phyloP scores from a whole-genome alignment of 2,888 invertebrate genomes.

The Griposia aprilina region DNA sequence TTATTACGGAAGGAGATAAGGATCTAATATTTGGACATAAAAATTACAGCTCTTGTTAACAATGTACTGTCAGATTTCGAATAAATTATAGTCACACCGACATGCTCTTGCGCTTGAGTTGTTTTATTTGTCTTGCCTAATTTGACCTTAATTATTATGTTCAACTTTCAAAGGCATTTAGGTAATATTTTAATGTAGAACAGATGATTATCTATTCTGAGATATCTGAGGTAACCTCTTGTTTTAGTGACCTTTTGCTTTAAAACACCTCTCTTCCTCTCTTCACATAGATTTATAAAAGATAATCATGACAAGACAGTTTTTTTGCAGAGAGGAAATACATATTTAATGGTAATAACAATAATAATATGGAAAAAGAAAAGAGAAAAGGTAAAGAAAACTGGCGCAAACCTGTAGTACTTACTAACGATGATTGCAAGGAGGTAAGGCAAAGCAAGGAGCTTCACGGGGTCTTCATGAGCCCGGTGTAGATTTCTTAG shows the following conservation, averaged over 20 bases:
- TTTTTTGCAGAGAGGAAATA: too few relatives aligned
- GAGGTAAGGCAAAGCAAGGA: too few relatives aligned
- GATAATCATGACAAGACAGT: too few relatives aligned
- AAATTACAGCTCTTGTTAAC: conserved; percentile 60
- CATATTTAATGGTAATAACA: too few relatives aligned
- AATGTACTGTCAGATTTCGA: conserved; percentile 51
- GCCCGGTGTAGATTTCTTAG: too few relatives aligned
- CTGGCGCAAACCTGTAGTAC: too few relatives aligned
- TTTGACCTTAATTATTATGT: conserved; percentile 53
- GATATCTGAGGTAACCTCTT: conserved; percentile 8
- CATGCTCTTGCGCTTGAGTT: conserved; percentile 30
- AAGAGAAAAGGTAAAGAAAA: too few relatives aligned
- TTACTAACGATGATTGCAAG: too few relatives aligned
- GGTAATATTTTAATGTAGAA: conserved; percentile 50
- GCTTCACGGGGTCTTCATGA: too few relatives aligned
- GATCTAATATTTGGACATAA: conserved; percentile 63
- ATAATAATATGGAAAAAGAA: too few relatives aligned
- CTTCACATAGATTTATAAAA: background rate
- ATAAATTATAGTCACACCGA: conserved; percentile 52
- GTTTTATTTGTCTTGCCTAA: conserved; percentile 51
- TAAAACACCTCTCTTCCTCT: background rate
- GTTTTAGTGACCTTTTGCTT: conserved; percentile 4
- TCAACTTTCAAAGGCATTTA: conserved; percentile 47
- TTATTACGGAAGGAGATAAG: conserved; percentile 64
- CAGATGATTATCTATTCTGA: conserved; percentile 42